These are phyloP conservation scores for Lates japonicus DNA, from an alignment of 2,797 vertebrate species.

Conservation along the genomic window DNA sequence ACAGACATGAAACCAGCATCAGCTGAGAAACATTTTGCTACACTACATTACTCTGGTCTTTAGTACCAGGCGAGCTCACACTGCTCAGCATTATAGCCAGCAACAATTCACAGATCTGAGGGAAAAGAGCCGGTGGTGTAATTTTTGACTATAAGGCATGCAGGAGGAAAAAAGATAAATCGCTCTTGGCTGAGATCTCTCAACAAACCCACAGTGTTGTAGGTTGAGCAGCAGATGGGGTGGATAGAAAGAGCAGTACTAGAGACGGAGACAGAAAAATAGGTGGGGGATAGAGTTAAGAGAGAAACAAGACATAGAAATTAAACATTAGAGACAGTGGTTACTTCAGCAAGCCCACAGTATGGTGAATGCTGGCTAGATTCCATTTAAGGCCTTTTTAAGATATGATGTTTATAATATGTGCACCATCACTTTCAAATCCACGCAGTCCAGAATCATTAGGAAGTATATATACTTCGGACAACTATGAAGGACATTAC, in stretches of 20 bases:
- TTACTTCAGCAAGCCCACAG: not conserved
- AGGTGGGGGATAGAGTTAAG: not conserved
- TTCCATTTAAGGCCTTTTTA: not conserved
- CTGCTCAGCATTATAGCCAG: constrained; percentile 43
- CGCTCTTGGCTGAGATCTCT: constrained; percentile 45
- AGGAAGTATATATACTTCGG: too few species aligned
- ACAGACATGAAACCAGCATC: constrained; percentile 46
- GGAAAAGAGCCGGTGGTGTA: constrained; percentile 40
- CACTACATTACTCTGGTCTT: constrained; percentile 73
- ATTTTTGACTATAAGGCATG: constrained; percentile 58
- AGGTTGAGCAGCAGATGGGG: constrained; percentile 52
- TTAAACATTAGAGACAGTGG: not conserved
- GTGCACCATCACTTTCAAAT: not conserved
- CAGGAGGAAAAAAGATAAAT: constrained; percentile 55
- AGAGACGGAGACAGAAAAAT: constrained; percentile 24
- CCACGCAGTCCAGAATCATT: not conserved
- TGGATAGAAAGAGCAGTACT: constrained; percentile 18
- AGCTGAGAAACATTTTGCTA: constrained; percentile 62
- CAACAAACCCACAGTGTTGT: constrained; percentile 40
- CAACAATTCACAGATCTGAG: constrained; percentile 59
- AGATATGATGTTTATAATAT: not conserved
- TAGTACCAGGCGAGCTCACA: constrained; percentile 53
- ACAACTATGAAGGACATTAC: not conserved
- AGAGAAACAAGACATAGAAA: constrained; percentile 16
- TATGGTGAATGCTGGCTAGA: not conserved